A percentile compares a stretch with the other conserved stretches of the same genome.
Evolutionary conservation across 2,113 vertebrate genomes (phyloP).

Genomic region (Thryonomys swinderianus): DNA sequence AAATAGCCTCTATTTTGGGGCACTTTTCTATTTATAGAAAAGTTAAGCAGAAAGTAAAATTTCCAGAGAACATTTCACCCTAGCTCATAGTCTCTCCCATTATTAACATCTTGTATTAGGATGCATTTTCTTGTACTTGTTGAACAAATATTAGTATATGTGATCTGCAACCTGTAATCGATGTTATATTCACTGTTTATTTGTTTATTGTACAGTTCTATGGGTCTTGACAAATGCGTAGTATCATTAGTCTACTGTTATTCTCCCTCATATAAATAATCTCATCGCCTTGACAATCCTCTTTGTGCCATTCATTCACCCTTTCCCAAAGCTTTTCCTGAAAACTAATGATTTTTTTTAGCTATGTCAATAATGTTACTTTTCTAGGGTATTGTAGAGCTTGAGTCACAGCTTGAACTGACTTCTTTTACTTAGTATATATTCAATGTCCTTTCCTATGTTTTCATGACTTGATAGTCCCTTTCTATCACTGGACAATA

Average conservation of each 20-base stretch:
- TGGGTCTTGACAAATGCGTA: neutral
- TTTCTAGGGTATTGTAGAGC: neutral
- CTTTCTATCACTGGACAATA: neutral
- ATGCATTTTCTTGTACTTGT: neutral
- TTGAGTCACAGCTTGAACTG: neutral
- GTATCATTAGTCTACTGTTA: neutral
- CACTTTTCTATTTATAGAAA: neutral
- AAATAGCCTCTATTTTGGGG: neutral
- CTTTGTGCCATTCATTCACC: neutral
- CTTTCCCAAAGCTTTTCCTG: neutral
- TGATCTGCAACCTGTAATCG: neutral
- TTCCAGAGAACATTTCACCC: neutral
- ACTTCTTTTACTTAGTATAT: neutral
- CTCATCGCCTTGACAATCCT: neutral
- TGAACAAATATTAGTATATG: neutral
- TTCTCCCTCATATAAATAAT: neutral
- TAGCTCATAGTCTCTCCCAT: neutral
- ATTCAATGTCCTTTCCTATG: neutral
- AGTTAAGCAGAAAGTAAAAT: neutral
- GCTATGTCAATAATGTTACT: neutral
- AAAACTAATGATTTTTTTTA: neutral
- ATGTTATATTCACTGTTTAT: neutral
- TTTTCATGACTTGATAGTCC: neutral
- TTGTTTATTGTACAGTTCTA: neutral
- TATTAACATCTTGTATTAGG: neutral